Evolutionary conservation across 2,113 vertebrate genomes (phyloP).

Genomic region (Geococcyx californianus): DNA sequence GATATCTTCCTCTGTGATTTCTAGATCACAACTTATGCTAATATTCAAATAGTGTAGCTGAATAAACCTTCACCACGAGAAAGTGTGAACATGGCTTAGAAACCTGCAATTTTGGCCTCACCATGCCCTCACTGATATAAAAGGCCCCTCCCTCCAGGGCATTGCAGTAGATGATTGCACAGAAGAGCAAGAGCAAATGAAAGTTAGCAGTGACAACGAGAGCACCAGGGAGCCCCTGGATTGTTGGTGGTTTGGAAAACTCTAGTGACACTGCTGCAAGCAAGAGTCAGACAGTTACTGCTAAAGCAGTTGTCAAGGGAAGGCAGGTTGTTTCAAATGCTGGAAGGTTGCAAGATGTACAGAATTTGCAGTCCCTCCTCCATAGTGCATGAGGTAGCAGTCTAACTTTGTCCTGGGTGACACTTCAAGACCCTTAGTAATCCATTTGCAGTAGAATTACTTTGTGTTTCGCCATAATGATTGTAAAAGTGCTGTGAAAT

Average conservation of each 20-base stretch:
- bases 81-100: not conserved
- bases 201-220: not conserved
- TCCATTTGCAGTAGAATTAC: not conserved
- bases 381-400: not conserved
- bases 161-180: not conserved
- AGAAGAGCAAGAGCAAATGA: accelerated
- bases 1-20: not conserved
- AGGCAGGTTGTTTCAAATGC: not conserved
- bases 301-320: not conserved
- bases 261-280: not conserved
- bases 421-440: not conserved
- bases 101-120: not conserved
- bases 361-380: not conserved
- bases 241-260: not conserved
- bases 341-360: not conserved
- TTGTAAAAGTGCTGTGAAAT: not conserved
- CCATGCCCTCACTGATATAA: accelerated
- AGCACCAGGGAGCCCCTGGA: not conserved
- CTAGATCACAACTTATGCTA: not conserved
- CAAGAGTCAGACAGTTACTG: not conserved
- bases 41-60: not conserved
- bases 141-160: not conserved
- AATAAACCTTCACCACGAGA: not conserved
- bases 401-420: not conserved
- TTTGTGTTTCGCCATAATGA: not conserved